Evolutionary conservation across 2,113 vertebrate species (phyloP).

Genomic region (Rhombomys opimus): DNA sequence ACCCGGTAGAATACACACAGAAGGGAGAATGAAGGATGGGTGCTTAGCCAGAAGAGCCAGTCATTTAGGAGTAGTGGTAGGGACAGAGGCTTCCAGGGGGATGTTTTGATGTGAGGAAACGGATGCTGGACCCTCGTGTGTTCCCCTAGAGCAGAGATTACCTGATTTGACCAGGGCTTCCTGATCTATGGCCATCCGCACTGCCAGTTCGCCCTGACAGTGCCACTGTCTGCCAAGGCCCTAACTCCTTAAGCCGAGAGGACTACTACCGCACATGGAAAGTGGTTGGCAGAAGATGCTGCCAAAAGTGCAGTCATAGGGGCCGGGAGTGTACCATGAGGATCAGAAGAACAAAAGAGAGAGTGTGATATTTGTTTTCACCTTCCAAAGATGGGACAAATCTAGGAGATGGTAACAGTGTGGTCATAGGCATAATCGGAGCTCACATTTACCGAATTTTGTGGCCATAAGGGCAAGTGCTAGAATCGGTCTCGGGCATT

Average conservation of each 20-base stretch:
- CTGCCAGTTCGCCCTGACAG: too few relatives aligned
- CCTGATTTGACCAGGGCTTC: not conserved
- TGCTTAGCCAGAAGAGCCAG: not conserved
- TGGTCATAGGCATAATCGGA: not conserved
- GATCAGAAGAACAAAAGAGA: not conserved
- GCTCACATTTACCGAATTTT: too few relatives aligned
- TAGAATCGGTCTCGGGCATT: not conserved
- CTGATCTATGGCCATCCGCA: not conserved
- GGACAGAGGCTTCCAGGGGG: not conserved
- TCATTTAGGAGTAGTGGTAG: not conserved
- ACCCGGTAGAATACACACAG: too few relatives aligned
- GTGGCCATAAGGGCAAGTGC: not conserved
- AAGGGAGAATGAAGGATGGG: not conserved
- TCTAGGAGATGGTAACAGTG: not conserved
- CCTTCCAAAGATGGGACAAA: not conserved
- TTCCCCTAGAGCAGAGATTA: not conserved
- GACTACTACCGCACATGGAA: not conserved
- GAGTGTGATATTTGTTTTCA: not conserved
- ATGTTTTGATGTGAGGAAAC: not conserved
- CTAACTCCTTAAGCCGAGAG: not conserved
- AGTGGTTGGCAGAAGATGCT: not conserved
- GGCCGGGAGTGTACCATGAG: accelerated
- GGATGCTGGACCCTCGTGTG: not conserved
- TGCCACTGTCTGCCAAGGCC: not conserved
- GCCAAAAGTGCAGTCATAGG: too few relatives aligned